Conservation (phyloP, 2,888 invertebrate genomes). For the Liopterus haemorrhoidalis region DNA sequence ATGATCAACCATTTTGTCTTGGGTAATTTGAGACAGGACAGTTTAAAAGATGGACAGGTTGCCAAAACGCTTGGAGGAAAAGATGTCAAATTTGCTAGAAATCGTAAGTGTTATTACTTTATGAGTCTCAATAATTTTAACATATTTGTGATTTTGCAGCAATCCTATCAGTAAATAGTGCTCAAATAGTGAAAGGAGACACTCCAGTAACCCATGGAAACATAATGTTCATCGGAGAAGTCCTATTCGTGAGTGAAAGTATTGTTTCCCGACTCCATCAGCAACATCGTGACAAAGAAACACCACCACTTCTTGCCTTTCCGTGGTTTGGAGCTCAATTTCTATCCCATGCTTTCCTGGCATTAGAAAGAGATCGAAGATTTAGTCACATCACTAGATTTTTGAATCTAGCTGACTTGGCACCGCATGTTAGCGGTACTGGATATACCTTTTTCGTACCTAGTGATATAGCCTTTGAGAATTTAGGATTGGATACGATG, state of each 20-base stretch:
- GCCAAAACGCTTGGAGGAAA: constrained; percentile 55
- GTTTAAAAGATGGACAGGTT: constrained; percentile 51
- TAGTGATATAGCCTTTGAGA: constrained; percentile 59
- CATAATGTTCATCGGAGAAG: constrained; percentile 58
- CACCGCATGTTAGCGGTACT: constrained; percentile 56
- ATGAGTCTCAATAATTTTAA: background rate
- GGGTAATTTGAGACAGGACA: constrained; percentile 52
- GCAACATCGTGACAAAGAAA: constrained; percentile 60
- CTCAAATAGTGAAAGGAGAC: constrained; percentile 54
- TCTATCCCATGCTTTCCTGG: constrained; percentile 56
- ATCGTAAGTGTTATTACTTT: constrained; percentile 47
- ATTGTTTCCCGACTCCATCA: constrained; percentile 57
- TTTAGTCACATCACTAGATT: constrained; percentile 56
- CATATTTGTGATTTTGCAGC: constrained; percentile 41
- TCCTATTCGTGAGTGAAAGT: constrained; percentile 57
- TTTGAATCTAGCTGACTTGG: constrained; percentile 57
- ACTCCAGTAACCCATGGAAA: constrained; percentile 56
- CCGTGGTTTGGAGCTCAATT: constrained; percentile 63
- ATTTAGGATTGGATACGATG: constrained; percentile 53
- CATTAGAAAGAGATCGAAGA: constrained; percentile 52
- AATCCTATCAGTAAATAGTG: constrained; percentile 53
- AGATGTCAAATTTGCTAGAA: constrained; percentile 52
- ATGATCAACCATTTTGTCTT: constrained; percentile 57
- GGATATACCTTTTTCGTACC: constrained; percentile 68
- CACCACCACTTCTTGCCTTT: constrained; percentile 57